These are phyloP conservation scores for Clarias platycephalus DNA, from an alignment of 2,797 vertebrate genomes.

Conservation along the genomic window DNA sequence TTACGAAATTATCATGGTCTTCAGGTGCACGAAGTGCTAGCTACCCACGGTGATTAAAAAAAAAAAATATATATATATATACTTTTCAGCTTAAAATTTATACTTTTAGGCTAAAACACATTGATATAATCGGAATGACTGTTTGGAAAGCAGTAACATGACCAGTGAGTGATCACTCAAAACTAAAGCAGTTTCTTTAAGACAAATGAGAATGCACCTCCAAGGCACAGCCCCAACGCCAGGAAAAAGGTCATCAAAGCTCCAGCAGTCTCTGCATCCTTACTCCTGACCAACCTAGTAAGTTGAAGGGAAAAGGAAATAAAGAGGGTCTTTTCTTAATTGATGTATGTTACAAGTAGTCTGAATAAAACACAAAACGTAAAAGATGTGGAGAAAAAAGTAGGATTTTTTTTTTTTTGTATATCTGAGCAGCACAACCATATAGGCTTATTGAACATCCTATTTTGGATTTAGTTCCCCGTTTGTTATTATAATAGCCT, in stretches of 20 bases:
- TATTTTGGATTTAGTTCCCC: neutral
- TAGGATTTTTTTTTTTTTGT: neutral
- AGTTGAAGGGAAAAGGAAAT: neutral
- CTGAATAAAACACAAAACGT: neutral
- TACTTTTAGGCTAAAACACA: too few relatives aligned
- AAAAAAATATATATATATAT: too few relatives aligned
- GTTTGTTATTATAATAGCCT: neutral
- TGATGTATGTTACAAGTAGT: neutral
- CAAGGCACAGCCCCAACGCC: conserved; percentile 82
- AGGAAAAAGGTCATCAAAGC: conserved; percentile 91
- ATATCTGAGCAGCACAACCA: neutral
- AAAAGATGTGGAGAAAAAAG: too few relatives aligned
- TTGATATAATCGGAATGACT: neutral
- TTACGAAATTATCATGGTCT: neutral
- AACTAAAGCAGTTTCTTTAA: conserved; percentile 56
- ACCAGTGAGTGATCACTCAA: neutral
- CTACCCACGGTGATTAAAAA: neutral
- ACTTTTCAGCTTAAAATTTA: too few relatives aligned
- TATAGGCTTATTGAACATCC: neutral
- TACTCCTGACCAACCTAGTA: conserved; percentile 77
- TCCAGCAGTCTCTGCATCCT: conserved; percentile 83
- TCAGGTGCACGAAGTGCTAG: neutral
- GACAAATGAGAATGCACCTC: conserved; percentile 80
- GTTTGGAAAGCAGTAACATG: neutral
- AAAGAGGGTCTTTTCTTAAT: neutral